These are phyloP conservation scores for Clivina fossor DNA, from an alignment of 2,888 invertebrate species.

Conservation along the genomic window DNA sequence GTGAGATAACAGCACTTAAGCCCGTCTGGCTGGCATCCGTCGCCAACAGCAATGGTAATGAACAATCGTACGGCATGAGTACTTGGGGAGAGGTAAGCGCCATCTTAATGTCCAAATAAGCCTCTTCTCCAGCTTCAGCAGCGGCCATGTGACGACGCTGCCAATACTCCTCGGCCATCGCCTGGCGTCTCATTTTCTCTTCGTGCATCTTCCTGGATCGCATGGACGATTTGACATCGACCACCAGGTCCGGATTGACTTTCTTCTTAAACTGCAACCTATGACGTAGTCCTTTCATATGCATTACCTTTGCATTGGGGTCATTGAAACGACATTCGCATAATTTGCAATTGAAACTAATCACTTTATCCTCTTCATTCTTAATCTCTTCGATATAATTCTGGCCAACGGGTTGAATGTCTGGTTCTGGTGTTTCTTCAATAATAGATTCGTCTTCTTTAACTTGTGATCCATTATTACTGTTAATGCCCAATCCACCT, in stretches of 20 bases:
- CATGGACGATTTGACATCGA: conserved; percentile 93
- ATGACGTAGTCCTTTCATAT: conserved; percentile 97
- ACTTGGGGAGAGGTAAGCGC: too few species aligned
- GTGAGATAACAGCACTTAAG: too few species aligned
- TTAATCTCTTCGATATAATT: conserved; percentile 98
- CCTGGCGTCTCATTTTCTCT: conserved; percentile 80
- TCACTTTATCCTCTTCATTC: conserved; percentile 85
- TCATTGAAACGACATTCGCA: conserved; percentile 99
- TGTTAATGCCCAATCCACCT: conserved; percentile 67
- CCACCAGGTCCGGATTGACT: conserved; percentile 90
- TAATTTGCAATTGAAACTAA: conserved; percentile 95
- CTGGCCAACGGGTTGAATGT: conserved; percentile 90
- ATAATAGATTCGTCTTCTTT: conserved; percentile 57
- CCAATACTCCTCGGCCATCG: too few species aligned
- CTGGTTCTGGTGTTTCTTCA: conserved; percentile 66
- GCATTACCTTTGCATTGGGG: conserved; percentile 99
- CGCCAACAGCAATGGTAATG: too few species aligned
- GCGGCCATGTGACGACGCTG: too few species aligned
- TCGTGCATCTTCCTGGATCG: conserved; percentile 83
- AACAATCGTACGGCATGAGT: too few species aligned
- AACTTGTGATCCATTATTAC: conserved; percentile 48
- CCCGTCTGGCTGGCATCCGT: too few species aligned
- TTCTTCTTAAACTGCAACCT: conserved; percentile 96
- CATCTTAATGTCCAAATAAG: too few species aligned
- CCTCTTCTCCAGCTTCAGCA: too few species aligned